Evolutionary conservation across 2,797 vertebrate genomes (phyloP).

Genomic region (Dendrocincla fuliginosa): DNA sequence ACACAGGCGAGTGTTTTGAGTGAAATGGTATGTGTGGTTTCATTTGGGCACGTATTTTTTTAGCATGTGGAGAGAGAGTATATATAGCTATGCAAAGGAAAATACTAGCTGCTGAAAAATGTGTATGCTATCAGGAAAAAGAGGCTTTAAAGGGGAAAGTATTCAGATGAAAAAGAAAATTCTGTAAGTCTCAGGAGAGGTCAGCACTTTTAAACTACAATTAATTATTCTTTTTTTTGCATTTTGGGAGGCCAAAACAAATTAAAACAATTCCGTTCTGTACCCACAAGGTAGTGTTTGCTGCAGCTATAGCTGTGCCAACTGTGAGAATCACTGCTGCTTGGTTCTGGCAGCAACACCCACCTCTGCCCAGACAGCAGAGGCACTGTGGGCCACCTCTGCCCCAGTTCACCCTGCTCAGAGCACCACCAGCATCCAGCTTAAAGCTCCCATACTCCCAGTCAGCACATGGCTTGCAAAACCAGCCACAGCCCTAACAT

Average conservation of each 20-base stretch:
- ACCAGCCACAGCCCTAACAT: neutral
- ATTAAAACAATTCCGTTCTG: neutral
- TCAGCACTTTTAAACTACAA: conserved; percentile 5
- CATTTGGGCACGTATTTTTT: neutral
- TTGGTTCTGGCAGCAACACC: fast-evolving
- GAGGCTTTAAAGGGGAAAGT: neutral
- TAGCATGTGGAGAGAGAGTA: neutral
- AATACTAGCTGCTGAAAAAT: conserved; percentile 51
- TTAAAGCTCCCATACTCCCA: neutral
- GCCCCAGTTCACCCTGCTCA: neutral
- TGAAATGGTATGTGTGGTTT: conserved; percentile 47
- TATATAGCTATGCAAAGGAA: conserved; percentile 49
- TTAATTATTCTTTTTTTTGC: neutral
- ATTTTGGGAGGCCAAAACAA: neutral
- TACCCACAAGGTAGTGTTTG: neutral
- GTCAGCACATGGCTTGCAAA: neutral
- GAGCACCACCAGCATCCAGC: fast-evolving
- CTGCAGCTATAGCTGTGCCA: neutral
- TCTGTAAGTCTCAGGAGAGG: neutral
- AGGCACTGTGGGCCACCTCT: fast-evolving
- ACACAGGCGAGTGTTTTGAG: conserved; percentile 15
- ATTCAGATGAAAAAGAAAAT: conserved; percentile 28
- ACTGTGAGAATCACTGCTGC: neutral
- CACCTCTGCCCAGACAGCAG: neutral
- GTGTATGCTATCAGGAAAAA: neutral